Conservation (phyloP, 2,113 vertebrate genomes). For the Nerophis ophidion region DNA sequence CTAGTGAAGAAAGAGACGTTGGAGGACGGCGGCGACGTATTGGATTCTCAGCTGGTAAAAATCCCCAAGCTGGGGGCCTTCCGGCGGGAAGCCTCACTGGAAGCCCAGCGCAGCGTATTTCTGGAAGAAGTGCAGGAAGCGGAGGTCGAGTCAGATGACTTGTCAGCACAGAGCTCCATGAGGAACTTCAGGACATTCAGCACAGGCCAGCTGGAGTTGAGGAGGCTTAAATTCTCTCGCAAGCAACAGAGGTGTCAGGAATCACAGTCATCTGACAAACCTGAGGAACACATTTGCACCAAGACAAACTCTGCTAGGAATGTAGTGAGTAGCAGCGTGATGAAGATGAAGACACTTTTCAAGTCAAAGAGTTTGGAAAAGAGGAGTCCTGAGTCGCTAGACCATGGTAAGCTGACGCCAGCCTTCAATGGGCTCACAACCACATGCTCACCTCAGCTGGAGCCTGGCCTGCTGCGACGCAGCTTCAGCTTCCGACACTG, state of each 20-base stretch:
- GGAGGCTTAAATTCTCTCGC: constrained; percentile 69
- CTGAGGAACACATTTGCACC: neutral
- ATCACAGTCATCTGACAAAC: neutral
- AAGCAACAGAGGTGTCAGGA: constrained; percentile 31
- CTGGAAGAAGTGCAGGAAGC: constrained; percentile 73
- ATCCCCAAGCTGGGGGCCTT: constrained; percentile 45
- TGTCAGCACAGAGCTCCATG: constrained; percentile 56
- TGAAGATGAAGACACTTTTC: constrained; percentile 41
- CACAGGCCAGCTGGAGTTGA: constrained; percentile 88
- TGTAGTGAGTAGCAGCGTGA: constrained; percentile 4
- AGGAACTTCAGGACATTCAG: constrained; percentile 86
- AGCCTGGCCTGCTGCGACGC: constrained; percentile 69
- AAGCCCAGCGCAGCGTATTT: constrained; percentile 49
- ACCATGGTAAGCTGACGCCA: neutral
- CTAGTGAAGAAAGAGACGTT: constrained; percentile 85
- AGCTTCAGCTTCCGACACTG: constrained; percentile 89
- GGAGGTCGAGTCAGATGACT: constrained; percentile 60
- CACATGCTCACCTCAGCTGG: constrained; percentile 36
- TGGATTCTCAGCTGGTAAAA: constrained; percentile 28
- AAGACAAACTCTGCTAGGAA: neutral
- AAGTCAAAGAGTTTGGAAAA: constrained; percentile 63
- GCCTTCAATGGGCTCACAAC: too few species aligned
- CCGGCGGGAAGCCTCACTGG: constrained; percentile 47
- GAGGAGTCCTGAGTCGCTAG: neutral
- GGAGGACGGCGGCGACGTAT: constrained; percentile 41